Percentiles rank a stretch among this genome's conserved stretches.
Conservation (phyloP, 1,140 invertebrate species). For the Drosophila prosaltans region DNA sequence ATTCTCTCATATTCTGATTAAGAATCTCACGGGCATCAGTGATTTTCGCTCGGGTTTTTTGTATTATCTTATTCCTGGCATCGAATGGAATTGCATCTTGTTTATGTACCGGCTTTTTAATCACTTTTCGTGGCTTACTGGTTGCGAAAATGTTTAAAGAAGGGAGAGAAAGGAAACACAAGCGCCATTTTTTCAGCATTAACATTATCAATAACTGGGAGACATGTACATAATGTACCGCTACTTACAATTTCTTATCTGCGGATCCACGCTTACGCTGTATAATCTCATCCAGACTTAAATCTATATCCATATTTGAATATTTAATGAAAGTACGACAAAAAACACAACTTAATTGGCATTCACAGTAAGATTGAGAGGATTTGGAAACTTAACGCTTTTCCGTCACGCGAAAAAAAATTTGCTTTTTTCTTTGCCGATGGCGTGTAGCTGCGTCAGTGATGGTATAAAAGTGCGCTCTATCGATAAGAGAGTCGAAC, state of each 20-base stretch:
- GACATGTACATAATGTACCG: background rate
- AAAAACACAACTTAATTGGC: background rate
- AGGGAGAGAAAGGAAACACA: background rate
- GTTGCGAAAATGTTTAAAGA: background rate
- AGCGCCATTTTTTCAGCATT: constrained; percentile 58
- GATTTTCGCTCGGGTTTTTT: constrained; percentile 87
- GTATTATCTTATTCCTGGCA: constrained; percentile 88
- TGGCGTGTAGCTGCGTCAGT: background rate
- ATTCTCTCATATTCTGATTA: constrained; percentile 86
- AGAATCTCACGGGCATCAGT: constrained; percentile 88
- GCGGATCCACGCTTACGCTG: constrained; percentile 55
- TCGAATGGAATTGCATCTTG: constrained; percentile 82
- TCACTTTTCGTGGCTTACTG: constrained; percentile 29
- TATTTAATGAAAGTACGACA: background rate
- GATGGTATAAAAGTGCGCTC: background rate
- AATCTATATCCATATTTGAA: constrained; percentile 50
- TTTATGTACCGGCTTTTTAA: constrained; percentile 39
- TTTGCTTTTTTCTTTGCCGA: background rate
- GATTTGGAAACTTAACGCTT: background rate
- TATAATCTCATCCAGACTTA: constrained; percentile 67
- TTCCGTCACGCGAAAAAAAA: background rate
- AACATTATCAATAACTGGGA: background rate
- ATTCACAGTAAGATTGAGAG: background rate
- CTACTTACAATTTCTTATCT: constrained; percentile 65
- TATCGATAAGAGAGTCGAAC: background rate